Evolutionary conservation across 1,140 invertebrate genomes (phyloP).

Genomic region (Magallana angulata): DNA sequence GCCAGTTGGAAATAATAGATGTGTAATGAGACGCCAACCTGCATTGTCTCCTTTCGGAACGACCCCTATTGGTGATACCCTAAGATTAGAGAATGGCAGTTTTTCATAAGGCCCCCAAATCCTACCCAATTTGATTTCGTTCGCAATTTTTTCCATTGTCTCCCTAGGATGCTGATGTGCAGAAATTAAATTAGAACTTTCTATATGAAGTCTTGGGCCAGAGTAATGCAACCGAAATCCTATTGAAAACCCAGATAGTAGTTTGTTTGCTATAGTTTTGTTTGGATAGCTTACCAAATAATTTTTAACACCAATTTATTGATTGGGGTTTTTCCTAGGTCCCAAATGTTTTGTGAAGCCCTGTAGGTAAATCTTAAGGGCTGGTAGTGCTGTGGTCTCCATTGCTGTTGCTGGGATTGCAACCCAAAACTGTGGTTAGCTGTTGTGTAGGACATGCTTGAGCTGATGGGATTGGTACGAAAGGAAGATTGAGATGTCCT

Average conservation of each 20-base stretch:
- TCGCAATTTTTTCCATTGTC: not conserved
- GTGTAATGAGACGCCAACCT: constrained; percentile 43
- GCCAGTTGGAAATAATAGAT: constrained; percentile 32
- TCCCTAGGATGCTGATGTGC: not conserved
- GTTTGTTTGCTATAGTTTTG: too few species aligned
- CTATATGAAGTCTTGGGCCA: not conserved
- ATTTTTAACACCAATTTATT: too few species aligned
- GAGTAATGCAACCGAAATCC: not conserved
- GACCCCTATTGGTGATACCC: constrained; percentile 47
- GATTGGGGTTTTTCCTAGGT: too few species aligned
- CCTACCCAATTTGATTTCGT: constrained; percentile 1
- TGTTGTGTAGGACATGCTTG: too few species aligned
- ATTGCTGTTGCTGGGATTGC: too few species aligned
- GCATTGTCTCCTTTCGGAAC: constrained; percentile 46
- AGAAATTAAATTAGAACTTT: not conserved
- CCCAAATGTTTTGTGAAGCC: too few species aligned
- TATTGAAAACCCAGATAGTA: not conserved
- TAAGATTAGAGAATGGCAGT: not conserved
- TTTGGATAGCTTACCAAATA: too few species aligned
- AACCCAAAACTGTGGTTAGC: too few species aligned
- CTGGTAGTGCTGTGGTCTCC: too few species aligned
- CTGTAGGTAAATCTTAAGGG: too few species aligned
- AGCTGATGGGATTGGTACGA: too few species aligned
- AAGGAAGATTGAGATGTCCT: too few species aligned
- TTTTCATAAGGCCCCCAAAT: constrained; percentile 3